Base-by-base conservation (phyloP, 2,113 vertebrate species). In the Nestor notabilis region DNA sequence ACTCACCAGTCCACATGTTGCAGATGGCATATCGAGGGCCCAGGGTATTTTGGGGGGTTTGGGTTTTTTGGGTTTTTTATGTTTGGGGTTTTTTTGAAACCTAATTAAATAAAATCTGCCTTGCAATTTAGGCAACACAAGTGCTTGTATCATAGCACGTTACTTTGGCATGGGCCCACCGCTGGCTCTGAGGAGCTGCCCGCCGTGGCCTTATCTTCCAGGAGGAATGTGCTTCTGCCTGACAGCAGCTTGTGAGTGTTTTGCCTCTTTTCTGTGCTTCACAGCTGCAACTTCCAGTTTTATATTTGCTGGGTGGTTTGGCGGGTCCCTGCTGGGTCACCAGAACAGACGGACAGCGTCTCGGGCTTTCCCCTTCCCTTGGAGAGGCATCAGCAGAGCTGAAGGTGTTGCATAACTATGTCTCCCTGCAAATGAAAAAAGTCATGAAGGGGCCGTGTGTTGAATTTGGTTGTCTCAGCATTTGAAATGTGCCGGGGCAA, bases 381-480 rank as follows among this genome's bases (percentile, higher is more conserved):
- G 84, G 49, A 87, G 84, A 68, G 39, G 49, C 66, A 83, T 81
- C 4, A 3, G 77, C 58, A 74, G 85, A 88, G 46, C 47, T 84
- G 6, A 77, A 66, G 46, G 18, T 39, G 17, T 46, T 79, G 19
- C 17, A 19, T 19, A 37, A 85, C 13, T 56, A 11, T 1, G 7
- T 69, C 72, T 83, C 14, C 49, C 35, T 76, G 17, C n/a, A 33
- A 37, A 23, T 1, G 4, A 39, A 68, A 63, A 43, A 49, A 28
- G 5, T 35, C 24, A 15, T 0, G 2, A 27, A 49, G 55, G 33
- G 3, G 7, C 50, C 1, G 0, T 17, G 13, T 0, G 0, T 31
- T 28, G 37, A 49, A 23, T 58, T 55, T 15, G 5, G 10, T 43
- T 60, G 33, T 16, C 8, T 41, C 0, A 11, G 68, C 15, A 16